Conservation (phyloP, 1,140 invertebrate species). For the Nasonia longicornis region DNA sequence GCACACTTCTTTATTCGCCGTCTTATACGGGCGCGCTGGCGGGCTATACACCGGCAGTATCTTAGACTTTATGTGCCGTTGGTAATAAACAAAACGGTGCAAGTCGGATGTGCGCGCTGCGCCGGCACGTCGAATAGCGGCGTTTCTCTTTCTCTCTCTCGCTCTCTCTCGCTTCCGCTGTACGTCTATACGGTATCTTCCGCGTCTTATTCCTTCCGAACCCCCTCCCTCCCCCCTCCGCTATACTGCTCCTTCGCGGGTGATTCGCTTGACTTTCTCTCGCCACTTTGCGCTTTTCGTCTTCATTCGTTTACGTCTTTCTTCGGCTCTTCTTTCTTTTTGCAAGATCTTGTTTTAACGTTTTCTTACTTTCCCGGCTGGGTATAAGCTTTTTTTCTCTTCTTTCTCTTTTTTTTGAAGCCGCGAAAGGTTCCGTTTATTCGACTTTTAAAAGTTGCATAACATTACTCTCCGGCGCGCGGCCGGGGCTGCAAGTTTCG, state of each 20-base stretch:
- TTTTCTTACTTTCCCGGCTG: neutral
- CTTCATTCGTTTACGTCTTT: neutral
- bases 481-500: neutral
- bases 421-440: constrained; percentile 29
- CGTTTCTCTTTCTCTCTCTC: neutral
- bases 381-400: neutral
- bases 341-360: neutral
- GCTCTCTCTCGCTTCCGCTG: neutral
- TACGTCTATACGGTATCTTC: constrained; percentile 14
- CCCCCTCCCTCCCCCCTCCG: too few relatives aligned
- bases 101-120: neutral
- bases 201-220: neutral
- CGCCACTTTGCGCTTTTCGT: neutral
- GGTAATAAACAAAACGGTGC: constrained; percentile 26
- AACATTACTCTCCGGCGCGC: constrained; percentile 25
- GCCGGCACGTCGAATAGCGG: neutral
- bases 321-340: neutral
- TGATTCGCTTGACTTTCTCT: constrained; percentile 4
- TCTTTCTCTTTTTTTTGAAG: constrained; percentile 4
- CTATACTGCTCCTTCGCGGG: neutral
- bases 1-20: constrained; percentile 8
- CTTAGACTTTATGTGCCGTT: constrained; percentile 23
- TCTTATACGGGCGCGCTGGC: neutral
- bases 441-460: constrained; percentile 41
- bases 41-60: constrained; percentile 7